phyloP scores from a whole-genome alignment of 1,140 invertebrate species.

The Apis cerana region DNA sequence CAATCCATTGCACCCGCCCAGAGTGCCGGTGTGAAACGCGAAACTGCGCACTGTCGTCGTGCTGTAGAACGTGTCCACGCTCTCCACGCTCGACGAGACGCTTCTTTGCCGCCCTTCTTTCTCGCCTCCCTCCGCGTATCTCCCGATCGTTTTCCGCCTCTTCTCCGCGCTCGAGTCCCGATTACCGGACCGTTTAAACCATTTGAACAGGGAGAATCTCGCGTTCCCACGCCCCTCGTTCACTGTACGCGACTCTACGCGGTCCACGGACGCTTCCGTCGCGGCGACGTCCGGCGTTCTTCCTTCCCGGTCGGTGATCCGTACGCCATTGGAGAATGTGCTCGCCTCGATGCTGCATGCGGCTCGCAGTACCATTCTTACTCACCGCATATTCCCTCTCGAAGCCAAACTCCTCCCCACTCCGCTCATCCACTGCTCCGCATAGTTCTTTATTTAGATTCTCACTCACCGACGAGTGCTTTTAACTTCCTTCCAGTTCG shows the following conservation, averaged over 20 bases:
- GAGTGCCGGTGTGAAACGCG: conserved; percentile 82
- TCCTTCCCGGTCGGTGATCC: conserved; percentile 55
- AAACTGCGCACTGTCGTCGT: conserved; percentile 88
- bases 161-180: conserved; percentile 55
- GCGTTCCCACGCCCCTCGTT: conserved; percentile 41
- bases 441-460: conserved; percentile 75
- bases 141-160: conserved; percentile 37
- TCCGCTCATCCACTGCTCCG: conserved; percentile 41
- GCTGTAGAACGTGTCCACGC: conserved; percentile 84
- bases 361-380: conserved; percentile 74
- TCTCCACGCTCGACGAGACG: conserved; percentile 80
- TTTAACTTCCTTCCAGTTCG: conserved; percentile 64
- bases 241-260: conserved; percentile 25
- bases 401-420: conserved; percentile 36
- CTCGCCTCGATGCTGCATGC: conserved; percentile 60
- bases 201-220: conserved; percentile 75
- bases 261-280: conserved; percentile 59
- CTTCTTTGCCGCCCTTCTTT: conserved; percentile 33
- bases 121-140: conserved; percentile 24
- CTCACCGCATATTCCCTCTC: conserved; percentile 58
- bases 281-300: conserved; percentile 50
- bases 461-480: conserved; percentile 45
- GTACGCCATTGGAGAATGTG: conserved; percentile 60
- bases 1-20: conserved; percentile 51
- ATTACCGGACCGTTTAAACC: conserved; percentile 71